These are phyloP conservation scores for Erebia epiphron DNA, from an alignment of 2,888 invertebrate genomes.

Conservation along the genomic window DNA sequence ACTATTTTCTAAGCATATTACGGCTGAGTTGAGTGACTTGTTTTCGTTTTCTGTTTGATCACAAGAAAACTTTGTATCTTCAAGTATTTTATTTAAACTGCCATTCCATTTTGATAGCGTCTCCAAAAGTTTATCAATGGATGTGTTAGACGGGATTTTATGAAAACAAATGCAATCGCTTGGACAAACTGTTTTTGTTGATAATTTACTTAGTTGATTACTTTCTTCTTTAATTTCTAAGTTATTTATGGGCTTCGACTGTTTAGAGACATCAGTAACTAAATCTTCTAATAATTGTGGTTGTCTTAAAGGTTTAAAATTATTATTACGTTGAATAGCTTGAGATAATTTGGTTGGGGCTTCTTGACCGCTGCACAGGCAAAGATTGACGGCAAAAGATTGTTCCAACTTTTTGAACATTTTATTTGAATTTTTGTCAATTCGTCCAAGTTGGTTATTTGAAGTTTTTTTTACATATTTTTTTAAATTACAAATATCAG, in stretches of 20 bases:
- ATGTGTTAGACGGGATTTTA: constrained; percentile 66
- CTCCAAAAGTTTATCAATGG: constrained; percentile 64
- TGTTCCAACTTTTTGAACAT: constrained; percentile 44
- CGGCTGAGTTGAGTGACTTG: not conserved
- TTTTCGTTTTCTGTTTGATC: not conserved
- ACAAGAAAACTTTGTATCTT: not conserved
- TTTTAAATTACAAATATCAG: constrained; percentile 12
- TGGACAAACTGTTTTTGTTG: constrained; percentile 45
- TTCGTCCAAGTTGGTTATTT: constrained; percentile 25
- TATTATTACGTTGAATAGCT: constrained; percentile 24
- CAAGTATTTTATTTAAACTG: constrained; percentile 32
- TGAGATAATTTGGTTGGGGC: constrained; percentile 41
- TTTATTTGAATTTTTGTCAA: constrained; percentile 37
- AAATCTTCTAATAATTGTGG: constrained; percentile 43
- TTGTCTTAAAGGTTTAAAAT: constrained; percentile 36
- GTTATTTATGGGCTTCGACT: constrained; percentile 51
- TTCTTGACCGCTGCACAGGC: constrained; percentile 58
- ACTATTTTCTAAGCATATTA: constrained; percentile 4
- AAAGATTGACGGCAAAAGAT: constrained; percentile 65
- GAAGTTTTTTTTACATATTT: constrained; percentile 23
- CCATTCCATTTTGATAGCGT: constrained; percentile 48
- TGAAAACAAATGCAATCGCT: constrained; percentile 63
- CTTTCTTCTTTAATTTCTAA: constrained; percentile 36
- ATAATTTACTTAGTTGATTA: constrained; percentile 36
- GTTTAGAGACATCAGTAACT: constrained; percentile 45